Evolutionary conservation across 2,113 vertebrate species (phyloP).

Genomic region (Callipepla californica): DNA sequence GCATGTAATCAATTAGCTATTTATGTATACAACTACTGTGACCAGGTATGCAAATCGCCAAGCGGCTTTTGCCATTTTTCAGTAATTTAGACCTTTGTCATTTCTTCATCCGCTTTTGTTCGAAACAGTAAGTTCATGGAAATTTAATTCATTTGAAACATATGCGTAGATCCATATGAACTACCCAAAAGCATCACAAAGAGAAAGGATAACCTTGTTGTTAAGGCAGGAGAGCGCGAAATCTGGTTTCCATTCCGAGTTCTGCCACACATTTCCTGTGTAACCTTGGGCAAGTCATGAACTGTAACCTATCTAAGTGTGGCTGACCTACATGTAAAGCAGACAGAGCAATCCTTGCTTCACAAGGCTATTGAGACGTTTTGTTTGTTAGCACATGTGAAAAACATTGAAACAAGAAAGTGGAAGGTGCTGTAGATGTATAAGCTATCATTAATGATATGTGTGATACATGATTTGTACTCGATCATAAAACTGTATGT

Average conservation of each 20-base stretch:
- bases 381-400: neutral
- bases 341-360: constrained; percentile 1
- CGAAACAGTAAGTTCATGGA: constrained; percentile 42
- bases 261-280: constrained; percentile 70
- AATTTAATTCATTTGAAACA: constrained; percentile 69
- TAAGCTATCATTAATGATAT: neutral
- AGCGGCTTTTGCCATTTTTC: constrained; percentile 17
- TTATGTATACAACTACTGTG: constrained; percentile 23
- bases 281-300: constrained; percentile 72
- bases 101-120: neutral
- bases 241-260: constrained; percentile 71
- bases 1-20: constrained; percentile 58
- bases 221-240: constrained; percentile 62
- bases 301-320: constrained; percentile 47
- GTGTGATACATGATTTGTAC: neutral
- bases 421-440: neutral
- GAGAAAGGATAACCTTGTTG: constrained; percentile 66
- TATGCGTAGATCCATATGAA: constrained; percentile 4
- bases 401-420: neutral
- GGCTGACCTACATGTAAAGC: constrained; percentile 50
- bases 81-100: constrained; percentile 17
- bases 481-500: rapidly evolving
- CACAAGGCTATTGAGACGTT: neutral
- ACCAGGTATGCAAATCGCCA: constrained; percentile 56
- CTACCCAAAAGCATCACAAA: constrained; percentile 53